phyloP scores from a whole-genome alignment of 2,113 vertebrate species.

The Theristicus caerulescens region DNA sequence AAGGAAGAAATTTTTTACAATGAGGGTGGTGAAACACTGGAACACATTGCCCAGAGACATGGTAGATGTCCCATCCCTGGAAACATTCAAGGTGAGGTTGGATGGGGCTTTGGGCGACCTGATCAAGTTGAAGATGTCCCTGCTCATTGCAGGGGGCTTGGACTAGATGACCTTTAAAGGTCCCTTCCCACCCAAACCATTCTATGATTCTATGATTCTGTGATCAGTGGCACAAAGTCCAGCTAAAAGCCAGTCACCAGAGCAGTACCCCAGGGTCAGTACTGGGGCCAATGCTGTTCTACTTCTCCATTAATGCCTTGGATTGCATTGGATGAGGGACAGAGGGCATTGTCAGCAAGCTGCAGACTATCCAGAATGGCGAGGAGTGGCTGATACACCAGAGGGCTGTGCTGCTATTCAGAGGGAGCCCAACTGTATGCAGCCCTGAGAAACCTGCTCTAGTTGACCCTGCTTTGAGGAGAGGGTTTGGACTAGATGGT shows the following conservation, averaged over 20 bases:
- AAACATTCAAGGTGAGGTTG: not conserved
- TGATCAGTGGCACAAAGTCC: not conserved
- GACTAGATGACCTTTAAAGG: not conserved
- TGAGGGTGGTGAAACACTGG: too few relatives aligned
- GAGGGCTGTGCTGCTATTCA: not conserved
- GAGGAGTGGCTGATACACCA: too few relatives aligned
- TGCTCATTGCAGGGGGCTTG: not conserved
- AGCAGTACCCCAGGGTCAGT: not conserved
- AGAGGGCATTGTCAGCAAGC: not conserved
- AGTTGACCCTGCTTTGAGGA: not conserved
- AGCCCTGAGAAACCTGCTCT: not conserved
- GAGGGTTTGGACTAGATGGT: not conserved
- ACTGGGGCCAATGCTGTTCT: not conserved
- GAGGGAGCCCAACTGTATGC: not conserved
- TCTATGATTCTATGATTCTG: not conserved
- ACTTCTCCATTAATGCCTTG: not conserved
- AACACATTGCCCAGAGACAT: not conserved
- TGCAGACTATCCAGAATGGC: not conserved
- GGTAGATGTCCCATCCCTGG: not conserved
- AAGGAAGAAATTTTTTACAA: too few relatives aligned
- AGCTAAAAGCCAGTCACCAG: not conserved
- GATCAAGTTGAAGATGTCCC: not conserved
- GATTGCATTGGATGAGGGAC: not conserved
- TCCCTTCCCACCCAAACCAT: accelerated
- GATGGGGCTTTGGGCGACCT: not conserved